Conservation (phyloP, 2,797 vertebrate species). For the Rhincodon typus region DNA sequence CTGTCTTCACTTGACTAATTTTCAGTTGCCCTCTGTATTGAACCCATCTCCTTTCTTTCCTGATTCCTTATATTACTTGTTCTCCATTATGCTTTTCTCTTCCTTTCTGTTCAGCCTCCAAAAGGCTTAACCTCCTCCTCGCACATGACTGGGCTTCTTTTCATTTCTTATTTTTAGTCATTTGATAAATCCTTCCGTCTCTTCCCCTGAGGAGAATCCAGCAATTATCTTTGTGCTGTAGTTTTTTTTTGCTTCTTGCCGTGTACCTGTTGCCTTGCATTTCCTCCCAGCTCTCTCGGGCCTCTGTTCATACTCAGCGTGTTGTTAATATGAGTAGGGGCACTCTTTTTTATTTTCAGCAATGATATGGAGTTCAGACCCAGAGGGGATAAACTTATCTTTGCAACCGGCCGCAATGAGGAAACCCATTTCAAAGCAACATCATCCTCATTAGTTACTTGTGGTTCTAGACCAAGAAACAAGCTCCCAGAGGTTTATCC, state of each 20-base stretch:
- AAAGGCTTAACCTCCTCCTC: background rate
- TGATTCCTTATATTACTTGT: background rate
- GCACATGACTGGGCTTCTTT: background rate
- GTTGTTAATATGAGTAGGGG: background rate
- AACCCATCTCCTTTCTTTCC: constrained; percentile 20
- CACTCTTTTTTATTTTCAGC: background rate
- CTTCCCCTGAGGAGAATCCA: background rate
- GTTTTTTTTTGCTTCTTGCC: background rate
- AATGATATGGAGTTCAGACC: background rate
- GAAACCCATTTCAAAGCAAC: constrained; percentile 17
- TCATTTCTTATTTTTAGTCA: background rate
- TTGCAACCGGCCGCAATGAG: background rate
- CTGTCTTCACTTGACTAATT: constrained; percentile 15
- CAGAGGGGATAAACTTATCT: background rate
- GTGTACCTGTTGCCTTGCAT: too few relatives aligned
- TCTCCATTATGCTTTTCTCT: background rate
- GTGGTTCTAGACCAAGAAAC: background rate
- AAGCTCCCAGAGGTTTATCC: background rate
- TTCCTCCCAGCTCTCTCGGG: background rate
- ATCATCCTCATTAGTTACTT: background rate
- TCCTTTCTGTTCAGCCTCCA: background rate
- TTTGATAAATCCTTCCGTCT: background rate
- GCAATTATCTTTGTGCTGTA: background rate
- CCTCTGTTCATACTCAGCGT: background rate
- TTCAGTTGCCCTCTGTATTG: background rate